A percentile compares a stretch with the other conserved stretches of the same genome.
These are phyloP conservation scores for Mionectes olivaceus DNA, from an alignment of 2,797 vertebrate genomes.

Conservation along the genomic window DNA sequence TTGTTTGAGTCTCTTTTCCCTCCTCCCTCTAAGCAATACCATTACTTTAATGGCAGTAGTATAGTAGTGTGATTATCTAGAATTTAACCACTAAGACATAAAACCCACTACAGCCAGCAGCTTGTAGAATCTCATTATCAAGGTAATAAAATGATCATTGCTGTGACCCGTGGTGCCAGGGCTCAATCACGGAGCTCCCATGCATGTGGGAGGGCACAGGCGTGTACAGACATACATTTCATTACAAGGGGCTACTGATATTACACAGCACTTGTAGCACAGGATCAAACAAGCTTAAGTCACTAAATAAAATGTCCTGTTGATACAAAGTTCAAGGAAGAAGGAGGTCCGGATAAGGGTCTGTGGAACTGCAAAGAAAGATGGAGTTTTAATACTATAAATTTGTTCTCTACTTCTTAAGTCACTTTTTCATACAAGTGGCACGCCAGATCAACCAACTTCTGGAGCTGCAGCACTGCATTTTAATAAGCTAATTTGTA, in stretches of 20 bases:
- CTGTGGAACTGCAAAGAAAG: background rate
- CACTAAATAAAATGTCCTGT: background rate
- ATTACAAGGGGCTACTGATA: background rate
- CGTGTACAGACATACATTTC: background rate
- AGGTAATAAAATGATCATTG: background rate
- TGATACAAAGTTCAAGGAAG: background rate
- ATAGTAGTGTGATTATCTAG: background rate
- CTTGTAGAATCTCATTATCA: background rate
- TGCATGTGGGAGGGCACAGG: background rate
- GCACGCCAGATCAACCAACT: conserved; percentile 15
- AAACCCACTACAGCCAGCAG: background rate
- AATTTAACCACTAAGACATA: conserved; percentile 26
- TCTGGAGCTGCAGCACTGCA: background rate
- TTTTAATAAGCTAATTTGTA: conserved; percentile 66
- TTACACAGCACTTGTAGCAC: background rate
- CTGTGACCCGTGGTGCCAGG: background rate
- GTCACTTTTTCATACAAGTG: conserved; percentile 22
- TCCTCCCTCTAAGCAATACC: background rate
- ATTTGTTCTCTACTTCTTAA: conserved; percentile 17
- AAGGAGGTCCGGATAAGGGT: background rate
- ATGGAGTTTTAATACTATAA: background rate
- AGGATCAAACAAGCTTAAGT: background rate
- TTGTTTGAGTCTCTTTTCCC: background rate
- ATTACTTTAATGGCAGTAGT: background rate
- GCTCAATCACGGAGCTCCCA: background rate